Evolutionary conservation across 1,140 invertebrate genomes (phyloP), one percentile per base, ranked within the genome.

Genomic region (Camponotus floridanus): DNA sequence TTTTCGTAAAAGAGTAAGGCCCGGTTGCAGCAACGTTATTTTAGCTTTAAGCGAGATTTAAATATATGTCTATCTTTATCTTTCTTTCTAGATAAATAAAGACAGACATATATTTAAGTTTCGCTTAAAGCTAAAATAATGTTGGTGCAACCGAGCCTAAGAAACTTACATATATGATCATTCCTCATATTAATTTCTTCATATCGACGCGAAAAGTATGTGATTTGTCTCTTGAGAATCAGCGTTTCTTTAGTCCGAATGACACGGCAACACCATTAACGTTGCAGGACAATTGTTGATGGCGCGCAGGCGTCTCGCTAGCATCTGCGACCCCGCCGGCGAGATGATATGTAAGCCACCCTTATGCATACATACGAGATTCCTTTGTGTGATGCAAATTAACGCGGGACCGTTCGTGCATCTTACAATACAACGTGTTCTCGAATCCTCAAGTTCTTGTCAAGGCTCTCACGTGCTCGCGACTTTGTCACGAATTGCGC

Each of bases 311-410:
- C 94, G 95, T 86, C 94, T 95, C 86, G 93, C 94, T 91, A 95
- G 94, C 93, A 95, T 95, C 93, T 94, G 94, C 91, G 95, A 95
- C 89, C 90, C 93, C 87, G 94, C 95, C 87, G 94, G 95, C 91
- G 95, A 95, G 86, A 94, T 93, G 90, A 94, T 94, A 94, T 94
- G 95, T 95, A 95, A 95, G 95, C 94, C 79, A 85, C 45, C 36
- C 26, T 70, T 80, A 76, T 42, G 39, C 45, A 81, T 70, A 80
- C 55, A 51, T 62, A 73, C 45, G 51, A 84, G 61, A 86, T 31
- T 86, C 51, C 33, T 76, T 74, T 86, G 55, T 80, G 85, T 87
- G 45, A 80, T 78, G 42, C 55, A 65, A 73, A 88, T 42, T 62
- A 36, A 48, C 11, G 15, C 83, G 87, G 76, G 65, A 84, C 62